Conservation (phyloP, 2,113 vertebrate species). For the Hemiprocne comata region DNA sequence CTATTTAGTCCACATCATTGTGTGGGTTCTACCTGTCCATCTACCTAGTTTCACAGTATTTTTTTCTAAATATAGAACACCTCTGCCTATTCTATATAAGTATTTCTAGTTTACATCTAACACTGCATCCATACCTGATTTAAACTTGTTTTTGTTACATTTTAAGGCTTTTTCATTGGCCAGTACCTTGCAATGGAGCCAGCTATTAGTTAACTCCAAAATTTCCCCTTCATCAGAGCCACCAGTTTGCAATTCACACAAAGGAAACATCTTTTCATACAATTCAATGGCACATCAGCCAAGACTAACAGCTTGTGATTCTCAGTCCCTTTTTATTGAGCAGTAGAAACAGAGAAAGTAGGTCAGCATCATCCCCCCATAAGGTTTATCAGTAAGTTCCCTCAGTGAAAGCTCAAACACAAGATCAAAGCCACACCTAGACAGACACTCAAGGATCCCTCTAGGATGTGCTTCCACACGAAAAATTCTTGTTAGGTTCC, state of each 20-base stretch:
- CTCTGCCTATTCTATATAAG: not conserved
- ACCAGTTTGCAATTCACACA: not conserved
- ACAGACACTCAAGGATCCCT: not conserved
- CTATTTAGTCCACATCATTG: not conserved
- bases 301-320: not conserved
- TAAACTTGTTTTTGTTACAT: not conserved
- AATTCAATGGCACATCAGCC: not conserved
- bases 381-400: not conserved
- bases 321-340: not conserved
- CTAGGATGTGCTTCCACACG: not conserved
- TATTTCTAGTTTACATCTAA: not conserved
- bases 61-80: not conserved
- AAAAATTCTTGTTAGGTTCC: not conserved
- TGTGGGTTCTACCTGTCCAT: not conserved
- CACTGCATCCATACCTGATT: not conserved
- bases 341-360: not conserved
- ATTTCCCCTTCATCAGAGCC: not conserved
- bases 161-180: not conserved
- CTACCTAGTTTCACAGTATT: not conserved
- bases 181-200: not conserved
- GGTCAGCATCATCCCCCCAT: not conserved
- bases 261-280: not conserved
- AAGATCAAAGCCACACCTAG: conserved; percentile 38
- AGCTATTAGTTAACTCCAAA: not conserved
- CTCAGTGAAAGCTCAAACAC: not conserved